These are phyloP conservation scores for Anisognathus igniventris DNA, from an alignment of 2,797 vertebrate species.

Conservation along the genomic window DNA sequence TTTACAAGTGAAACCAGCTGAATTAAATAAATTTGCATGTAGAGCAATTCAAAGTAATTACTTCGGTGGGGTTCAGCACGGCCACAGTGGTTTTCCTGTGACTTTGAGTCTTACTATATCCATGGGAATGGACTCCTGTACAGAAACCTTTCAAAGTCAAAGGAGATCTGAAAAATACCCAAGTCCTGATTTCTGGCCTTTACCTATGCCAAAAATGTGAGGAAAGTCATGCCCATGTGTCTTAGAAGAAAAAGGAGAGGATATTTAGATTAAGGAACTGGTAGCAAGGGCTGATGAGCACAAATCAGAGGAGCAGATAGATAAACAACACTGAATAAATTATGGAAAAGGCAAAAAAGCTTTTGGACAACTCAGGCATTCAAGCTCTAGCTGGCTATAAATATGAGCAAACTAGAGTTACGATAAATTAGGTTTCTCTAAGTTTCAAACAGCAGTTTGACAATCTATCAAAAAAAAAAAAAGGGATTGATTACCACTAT, in stretches of 20 bases:
- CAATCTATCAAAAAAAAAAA: background rate
- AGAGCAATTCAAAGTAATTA: background rate
- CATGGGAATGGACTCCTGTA: background rate
- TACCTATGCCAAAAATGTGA: background rate
- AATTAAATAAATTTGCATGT: slow-evolving; percentile 19
- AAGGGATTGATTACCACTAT: background rate
- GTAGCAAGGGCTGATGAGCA: background rate
- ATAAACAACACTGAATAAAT: background rate
- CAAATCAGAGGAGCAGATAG: background rate
- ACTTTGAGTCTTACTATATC: background rate
- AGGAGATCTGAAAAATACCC: background rate
- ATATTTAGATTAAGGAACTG: background rate
- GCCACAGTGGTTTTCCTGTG: background rate
- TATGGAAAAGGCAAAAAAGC: background rate
- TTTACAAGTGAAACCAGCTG: background rate
- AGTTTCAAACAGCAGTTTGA: background rate
- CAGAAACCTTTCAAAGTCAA: background rate
- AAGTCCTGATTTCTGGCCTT: background rate
- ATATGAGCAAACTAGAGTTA: background rate
- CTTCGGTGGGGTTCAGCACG: background rate
- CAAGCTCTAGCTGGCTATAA: background rate
- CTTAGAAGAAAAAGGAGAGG: background rate
- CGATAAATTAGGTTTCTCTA: background rate
- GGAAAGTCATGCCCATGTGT: background rate
- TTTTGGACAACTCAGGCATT: background rate